A percentile compares a stretch with the other conserved stretches of the same genome.
These are phyloP conservation scores for Drosophila heteroneura DNA, from an alignment of 2,888 invertebrate genomes.

Conservation along the genomic window DNA sequence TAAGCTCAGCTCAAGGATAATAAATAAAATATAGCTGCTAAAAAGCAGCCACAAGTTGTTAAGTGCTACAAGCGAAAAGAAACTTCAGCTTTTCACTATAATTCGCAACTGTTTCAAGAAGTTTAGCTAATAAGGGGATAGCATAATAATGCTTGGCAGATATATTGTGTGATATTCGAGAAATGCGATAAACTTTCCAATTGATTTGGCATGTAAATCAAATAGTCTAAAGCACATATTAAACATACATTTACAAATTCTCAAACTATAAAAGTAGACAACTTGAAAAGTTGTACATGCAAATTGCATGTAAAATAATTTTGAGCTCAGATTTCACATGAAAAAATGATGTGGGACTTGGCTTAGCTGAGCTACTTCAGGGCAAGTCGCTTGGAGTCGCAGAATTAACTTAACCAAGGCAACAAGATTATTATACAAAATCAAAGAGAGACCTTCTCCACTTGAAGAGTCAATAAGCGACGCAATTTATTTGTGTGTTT, in stretches of 20 bases:
- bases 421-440: conserved; percentile 12
- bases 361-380: neutral
- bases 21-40: neutral
- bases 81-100: neutral
- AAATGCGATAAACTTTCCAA: neutral
- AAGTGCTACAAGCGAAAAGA: neutral
- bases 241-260: neutral
- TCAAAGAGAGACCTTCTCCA: conserved; percentile 29
- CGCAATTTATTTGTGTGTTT: conserved; percentile 38
- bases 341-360: conserved; percentile 8
- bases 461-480: conserved; percentile 53
- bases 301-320: neutral
- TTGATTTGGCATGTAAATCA: neutral
- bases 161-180: neutral
- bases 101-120: conserved; percentile 10
- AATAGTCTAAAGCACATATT: neutral
- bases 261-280: neutral
- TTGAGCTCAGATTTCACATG: neutral
- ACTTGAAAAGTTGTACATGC: neutral
- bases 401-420: conserved; percentile 11
- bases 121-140: neutral
- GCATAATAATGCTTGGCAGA: neutral
- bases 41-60: neutral
- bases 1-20: neutral
- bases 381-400: neutral